phyloP scores from a whole-genome alignment of 2,888 invertebrate species.

The Drosophila monieri region DNA sequence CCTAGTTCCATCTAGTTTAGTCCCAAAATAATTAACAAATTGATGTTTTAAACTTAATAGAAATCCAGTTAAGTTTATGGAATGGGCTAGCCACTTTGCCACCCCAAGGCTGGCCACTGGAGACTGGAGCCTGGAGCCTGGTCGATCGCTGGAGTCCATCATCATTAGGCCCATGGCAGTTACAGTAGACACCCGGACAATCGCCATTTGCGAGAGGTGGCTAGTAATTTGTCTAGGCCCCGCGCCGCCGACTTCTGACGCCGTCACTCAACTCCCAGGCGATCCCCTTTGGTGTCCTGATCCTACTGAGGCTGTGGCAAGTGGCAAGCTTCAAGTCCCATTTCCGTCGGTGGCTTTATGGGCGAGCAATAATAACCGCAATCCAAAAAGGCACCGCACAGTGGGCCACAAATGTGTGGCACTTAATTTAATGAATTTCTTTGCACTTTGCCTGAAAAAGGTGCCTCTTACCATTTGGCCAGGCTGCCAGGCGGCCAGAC shows the following conservation, averaged over 20 bases:
- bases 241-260: constrained; percentile 19
- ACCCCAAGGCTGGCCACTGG: constrained; percentile 19
- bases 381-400: constrained; percentile 59
- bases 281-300: constrained; percentile 1
- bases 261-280: constrained; percentile 37
- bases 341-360: constrained; percentile 36
- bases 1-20: neutral
- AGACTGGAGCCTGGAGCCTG: neutral
- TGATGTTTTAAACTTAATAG: neutral
- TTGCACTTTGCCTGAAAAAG: constrained; percentile 68
- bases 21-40: neutral
- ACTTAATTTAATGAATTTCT: constrained; percentile 79
- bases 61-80: neutral
- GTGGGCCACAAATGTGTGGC: constrained; percentile 77
- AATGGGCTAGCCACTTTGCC: constrained; percentile 5
- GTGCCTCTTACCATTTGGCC: neutral
- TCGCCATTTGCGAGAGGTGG: constrained; percentile 24
- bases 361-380: constrained; percentile 49
- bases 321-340: constrained; percentile 14
- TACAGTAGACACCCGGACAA: constrained; percentile 36
- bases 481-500: constrained; percentile 12
- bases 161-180: constrained; percentile 31
- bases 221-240: constrained; percentile 45
- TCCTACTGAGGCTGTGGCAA: neutral
- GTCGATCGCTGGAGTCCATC: constrained; percentile 25